Conservation (phyloP, 2,888 invertebrate species). For the Mesorhabditis spiculigera region DNA sequence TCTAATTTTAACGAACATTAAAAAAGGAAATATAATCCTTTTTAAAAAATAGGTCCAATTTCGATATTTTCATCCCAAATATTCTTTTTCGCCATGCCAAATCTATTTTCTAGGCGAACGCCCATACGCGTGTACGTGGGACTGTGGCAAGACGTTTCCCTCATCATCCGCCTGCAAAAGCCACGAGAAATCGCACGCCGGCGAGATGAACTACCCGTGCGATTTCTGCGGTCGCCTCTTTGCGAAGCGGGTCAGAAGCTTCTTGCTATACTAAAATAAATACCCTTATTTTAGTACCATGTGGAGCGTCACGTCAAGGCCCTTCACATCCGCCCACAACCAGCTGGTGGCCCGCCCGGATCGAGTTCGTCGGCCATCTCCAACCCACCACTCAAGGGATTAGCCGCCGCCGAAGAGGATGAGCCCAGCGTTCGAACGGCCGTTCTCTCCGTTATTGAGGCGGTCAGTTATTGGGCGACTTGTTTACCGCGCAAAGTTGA, state of each 20-base stretch:
- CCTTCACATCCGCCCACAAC: neutral
- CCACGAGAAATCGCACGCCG: slow-evolving; percentile 38
- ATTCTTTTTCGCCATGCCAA: too few relatives aligned
- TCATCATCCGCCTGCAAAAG: slow-evolving; percentile 39
- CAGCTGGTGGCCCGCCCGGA: neutral
- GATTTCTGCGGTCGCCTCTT: neutral
- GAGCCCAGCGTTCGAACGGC: slow-evolving; percentile 2
- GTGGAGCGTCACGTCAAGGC: neutral
- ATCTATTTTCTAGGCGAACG: slow-evolving; percentile 25
- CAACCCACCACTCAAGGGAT: neutral
- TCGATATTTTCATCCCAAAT: neutral
- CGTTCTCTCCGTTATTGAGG: neutral
- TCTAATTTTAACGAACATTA: too few relatives aligned
- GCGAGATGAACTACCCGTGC: neutral
- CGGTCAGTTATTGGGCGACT: neutral
- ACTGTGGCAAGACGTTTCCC: slow-evolving; percentile 41
- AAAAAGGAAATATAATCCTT: too few relatives aligned
- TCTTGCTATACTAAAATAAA: neutral
- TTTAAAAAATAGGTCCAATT: slow-evolving; percentile 8
- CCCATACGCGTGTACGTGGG: slow-evolving; percentile 43
- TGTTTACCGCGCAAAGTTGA: too few relatives aligned
- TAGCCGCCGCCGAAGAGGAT: neutral
- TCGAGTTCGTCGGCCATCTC: neutral
- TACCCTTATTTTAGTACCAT: neutral
- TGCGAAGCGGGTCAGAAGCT: neutral